Percentiles rank a stretch among this genome's conserved stretches.
phyloP scores from a whole-genome alignment of 2,797 vertebrate genomes.

The Hozukius guyotensis region DNA sequence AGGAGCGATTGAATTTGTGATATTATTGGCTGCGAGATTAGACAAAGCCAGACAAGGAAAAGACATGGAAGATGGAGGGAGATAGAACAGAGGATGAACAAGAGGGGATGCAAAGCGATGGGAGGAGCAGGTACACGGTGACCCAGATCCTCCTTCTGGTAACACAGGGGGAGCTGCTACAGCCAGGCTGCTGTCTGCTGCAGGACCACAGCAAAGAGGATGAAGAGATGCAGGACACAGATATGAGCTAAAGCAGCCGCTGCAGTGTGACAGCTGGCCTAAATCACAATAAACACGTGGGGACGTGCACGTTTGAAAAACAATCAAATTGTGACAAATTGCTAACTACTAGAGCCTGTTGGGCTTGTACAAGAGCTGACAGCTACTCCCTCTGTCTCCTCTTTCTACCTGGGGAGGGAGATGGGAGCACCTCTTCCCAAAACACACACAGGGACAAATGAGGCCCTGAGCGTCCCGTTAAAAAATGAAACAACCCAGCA shows the following conservation, averaged over 20 bases:
- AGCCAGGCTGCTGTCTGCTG: slow-evolving; percentile 49
- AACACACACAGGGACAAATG: slow-evolving; percentile 66
- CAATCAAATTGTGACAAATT: slow-evolving; percentile 23
- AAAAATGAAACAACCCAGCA: slow-evolving; percentile 63
- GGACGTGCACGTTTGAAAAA: slow-evolving; percentile 6
- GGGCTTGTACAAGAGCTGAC: slow-evolving; percentile 5
- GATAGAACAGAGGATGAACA: slow-evolving; percentile 49
- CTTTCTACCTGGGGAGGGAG: neutral
- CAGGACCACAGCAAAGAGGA: slow-evolving; percentile 25
- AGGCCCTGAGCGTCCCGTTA: slow-evolving; percentile 68
- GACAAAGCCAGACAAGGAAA: slow-evolving; percentile 45
- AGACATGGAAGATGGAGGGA: slow-evolving; percentile 40
- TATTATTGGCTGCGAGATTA: slow-evolving; percentile 43
- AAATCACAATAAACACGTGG: slow-evolving; percentile 18
- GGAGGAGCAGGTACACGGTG: slow-evolving; percentile 70
- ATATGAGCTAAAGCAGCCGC: slow-evolving; percentile 23
- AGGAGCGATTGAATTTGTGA: slow-evolving; percentile 46
- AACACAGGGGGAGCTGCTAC: slow-evolving; percentile 34
- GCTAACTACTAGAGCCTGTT: neutral
- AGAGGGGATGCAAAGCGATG: slow-evolving; percentile 53
- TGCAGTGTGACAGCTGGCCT: slow-evolving; percentile 13
- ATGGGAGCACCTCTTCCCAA: slow-evolving; percentile 46
- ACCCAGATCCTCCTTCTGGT: slow-evolving; percentile 75
- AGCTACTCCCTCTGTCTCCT: neutral
- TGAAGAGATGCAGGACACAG: slow-evolving; percentile 32